Evolutionary conservation across 2,113 vertebrate species (phyloP).

Genomic region (Balaeniceps rex): DNA sequence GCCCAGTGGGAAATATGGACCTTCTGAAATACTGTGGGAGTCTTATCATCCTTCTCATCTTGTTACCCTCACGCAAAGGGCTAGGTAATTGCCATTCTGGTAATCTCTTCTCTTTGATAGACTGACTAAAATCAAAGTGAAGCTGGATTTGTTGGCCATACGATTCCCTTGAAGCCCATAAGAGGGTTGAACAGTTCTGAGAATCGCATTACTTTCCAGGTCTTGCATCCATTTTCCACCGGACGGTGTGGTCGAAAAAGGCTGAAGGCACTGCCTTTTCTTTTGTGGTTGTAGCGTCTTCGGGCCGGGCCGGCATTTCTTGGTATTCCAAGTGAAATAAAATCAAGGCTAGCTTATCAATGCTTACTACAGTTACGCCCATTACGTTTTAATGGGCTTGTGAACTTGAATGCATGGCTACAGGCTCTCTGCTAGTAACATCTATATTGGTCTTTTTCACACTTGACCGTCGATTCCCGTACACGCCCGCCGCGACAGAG

Average conservation of each 20-base stretch:
- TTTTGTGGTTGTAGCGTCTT: background rate
- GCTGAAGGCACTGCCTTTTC: background rate
- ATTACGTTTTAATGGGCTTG: background rate
- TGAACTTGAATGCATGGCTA: background rate
- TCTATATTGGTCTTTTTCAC: background rate
- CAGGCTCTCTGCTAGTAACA: background rate
- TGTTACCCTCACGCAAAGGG: background rate
- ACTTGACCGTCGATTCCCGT: background rate
- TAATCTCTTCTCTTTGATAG: background rate
- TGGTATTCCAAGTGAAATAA: background rate
- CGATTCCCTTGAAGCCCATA: background rate
- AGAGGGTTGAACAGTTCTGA: background rate
- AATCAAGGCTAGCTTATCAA: background rate
- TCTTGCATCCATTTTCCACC: background rate
- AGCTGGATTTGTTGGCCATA: background rate
- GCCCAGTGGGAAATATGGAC: background rate
- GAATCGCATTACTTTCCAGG: background rate
- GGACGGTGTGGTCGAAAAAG: background rate
- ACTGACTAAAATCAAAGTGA: background rate
- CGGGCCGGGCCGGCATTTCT: background rate
- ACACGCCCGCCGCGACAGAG: fast-evolving
- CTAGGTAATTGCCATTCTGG: background rate
- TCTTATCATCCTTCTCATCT: background rate
- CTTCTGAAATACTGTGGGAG: background rate
- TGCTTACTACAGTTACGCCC: background rate